Evolutionary conservation across 2,113 vertebrate species (phyloP).

Genomic region (Tauraco erythrolophus): DNA sequence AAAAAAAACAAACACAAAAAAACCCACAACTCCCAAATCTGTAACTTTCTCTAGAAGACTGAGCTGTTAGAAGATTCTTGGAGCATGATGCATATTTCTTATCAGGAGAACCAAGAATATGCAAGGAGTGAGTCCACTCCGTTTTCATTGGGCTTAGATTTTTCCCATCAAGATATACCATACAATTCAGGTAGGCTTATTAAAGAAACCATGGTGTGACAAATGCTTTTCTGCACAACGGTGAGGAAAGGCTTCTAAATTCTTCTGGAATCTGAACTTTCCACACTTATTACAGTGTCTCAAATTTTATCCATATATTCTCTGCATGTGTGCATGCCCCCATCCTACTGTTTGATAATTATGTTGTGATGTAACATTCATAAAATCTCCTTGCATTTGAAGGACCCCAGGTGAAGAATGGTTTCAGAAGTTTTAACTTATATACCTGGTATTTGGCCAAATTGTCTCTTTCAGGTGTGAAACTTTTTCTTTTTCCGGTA

Average conservation of each 20-base stretch:
- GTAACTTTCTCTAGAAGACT: background rate
- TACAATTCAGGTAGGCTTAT: background rate
- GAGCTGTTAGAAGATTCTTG: background rate
- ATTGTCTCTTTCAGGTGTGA: background rate
- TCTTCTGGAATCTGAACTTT: background rate
- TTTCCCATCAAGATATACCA: background rate
- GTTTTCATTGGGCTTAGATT: background rate
- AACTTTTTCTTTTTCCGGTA: background rate
- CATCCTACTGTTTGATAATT: background rate
- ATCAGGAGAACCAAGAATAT: background rate
- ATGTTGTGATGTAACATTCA: background rate
- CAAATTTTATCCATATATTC: background rate
- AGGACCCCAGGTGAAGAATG: background rate
- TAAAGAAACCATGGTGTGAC: background rate
- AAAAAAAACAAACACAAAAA: too few relatives aligned
- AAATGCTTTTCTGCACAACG: background rate
- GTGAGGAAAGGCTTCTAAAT: background rate
- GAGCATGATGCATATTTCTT: background rate
- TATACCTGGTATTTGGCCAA: background rate
- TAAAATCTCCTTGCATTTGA: background rate
- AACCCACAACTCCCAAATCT: rapidly evolving
- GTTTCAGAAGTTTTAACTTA: background rate
- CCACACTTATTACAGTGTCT: background rate
- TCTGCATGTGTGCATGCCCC: background rate
- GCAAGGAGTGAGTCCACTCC: background rate